Base-by-base conservation (phyloP, 2,888 invertebrate genomes). In the Nomada fucata region DNA sequence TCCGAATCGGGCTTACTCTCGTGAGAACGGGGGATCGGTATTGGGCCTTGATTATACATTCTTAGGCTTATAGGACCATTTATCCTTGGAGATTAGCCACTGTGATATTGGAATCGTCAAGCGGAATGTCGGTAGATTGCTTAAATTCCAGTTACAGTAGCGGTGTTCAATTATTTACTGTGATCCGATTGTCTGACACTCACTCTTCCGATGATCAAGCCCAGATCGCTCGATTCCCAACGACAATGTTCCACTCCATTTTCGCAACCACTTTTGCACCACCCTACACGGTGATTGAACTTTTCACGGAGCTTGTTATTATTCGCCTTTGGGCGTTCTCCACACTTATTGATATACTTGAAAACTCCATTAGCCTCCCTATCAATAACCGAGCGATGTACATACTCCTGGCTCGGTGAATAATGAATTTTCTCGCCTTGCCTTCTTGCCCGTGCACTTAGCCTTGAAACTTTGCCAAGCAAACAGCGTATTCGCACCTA, bases 351-450 rank as follows among this genome's bases (percentile, higher is more conserved):
- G 64, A 59, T 63, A 59, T 57, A 73, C 64, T 64, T 59, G 50
- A 72, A 59, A 52, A 55, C 55, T 76, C 71, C 76, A 76, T 76
- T 76, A 76, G 23, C 50, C 64, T 26, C 29, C 57, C 18, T 60
- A 60, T 52, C 60, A 73, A 73, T 53, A 77, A 72, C 55, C 72
- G 57, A 72, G 18, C 20, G 26, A 64, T 50, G 50, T 53, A 61
- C 61, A 29, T 15, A 53, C 82, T 69, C 64, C 67, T 44, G 71
- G 50, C 60, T 18, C 63, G 47, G 42, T 26, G 72, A 68, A 83
- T 76, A 80, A 84, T 69, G 44, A 60, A 67, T 59, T 26, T 2
- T n/a, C 47, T 53, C 42, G 42, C 20, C 23, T 26, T 42, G 20
- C 59, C 42, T 72, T 9, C 57, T 64, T 60, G 44, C 26, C 26